Conservation (phyloP, 2,888 invertebrate species). For the Tetheella fluctuosa region DNA sequence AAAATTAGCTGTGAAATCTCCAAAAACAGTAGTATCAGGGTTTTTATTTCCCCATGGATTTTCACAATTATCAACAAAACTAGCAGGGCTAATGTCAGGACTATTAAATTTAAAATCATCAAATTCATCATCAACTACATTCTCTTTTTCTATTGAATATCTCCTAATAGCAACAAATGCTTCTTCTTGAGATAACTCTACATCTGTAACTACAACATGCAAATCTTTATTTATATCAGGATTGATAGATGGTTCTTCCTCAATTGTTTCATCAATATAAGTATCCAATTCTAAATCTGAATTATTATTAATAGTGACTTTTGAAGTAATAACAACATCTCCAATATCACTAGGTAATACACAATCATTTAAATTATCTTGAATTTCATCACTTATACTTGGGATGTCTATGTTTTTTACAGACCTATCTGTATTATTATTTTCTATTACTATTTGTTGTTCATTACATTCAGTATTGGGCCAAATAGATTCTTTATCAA, state of each 20-base stretch:
- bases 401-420: conserved; percentile 28
- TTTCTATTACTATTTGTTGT: conserved; percentile 22
- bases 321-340: neutral
- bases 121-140: conserved; percentile 66
- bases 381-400: conserved; percentile 32
- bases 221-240: conserved; percentile 12
- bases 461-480: conserved; percentile 38
- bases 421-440: conserved; percentile 2
- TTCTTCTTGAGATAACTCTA: conserved; percentile 12
- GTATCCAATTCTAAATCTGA: neutral
- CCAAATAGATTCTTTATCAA: conserved; percentile 49
- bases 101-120: conserved; percentile 77
- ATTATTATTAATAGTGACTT: neutral
- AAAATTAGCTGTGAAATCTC: conserved; percentile 69
- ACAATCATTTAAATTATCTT: conserved; percentile 27
- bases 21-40: conserved; percentile 53
- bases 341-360: conserved; percentile 21
- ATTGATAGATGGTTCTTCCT: conserved; percentile 22
- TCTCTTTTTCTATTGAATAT: conserved; percentile 14
- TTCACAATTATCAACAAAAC: conserved; percentile 48
- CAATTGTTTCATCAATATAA: conserved; percentile 16
- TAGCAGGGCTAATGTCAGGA: conserved; percentile 38
- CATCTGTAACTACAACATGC: conserved; percentile 13
- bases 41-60: conserved; percentile 69
- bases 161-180: conserved; percentile 8